phyloP scores from a whole-genome alignment of 2,797 vertebrate species.

The Pangasius larnaudii region DNA sequence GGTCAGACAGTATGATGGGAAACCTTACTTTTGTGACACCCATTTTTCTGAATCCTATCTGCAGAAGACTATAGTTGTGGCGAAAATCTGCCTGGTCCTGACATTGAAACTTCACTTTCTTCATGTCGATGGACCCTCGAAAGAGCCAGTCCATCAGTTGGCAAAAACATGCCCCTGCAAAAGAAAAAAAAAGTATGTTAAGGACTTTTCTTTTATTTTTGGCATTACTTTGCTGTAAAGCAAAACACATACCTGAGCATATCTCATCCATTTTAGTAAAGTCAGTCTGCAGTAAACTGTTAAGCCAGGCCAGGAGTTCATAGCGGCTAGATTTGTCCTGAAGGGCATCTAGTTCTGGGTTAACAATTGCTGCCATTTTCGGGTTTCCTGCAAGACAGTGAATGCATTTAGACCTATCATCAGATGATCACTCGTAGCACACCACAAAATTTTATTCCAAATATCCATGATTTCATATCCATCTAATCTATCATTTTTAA shows the following conservation, averaged over 20 bases:
- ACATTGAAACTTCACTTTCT: conserved; percentile 73
- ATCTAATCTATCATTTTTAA: background rate
- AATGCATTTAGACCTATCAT: background rate
- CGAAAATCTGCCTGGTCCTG: conserved; percentile 64
- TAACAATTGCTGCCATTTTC: conserved; percentile 66
- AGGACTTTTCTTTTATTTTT: background rate
- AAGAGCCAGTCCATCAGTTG: conserved; percentile 75
- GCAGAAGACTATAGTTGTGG: conserved; percentile 76
- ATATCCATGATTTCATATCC: background rate
- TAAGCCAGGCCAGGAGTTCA: conserved; percentile 71
- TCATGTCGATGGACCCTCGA: conserved; percentile 74
- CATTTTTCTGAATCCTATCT: conserved; percentile 64
- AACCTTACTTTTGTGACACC: conserved; percentile 67
- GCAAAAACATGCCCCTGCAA: conserved; percentile 74
- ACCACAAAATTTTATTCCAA: background rate
- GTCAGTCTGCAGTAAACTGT: conserved; percentile 69
- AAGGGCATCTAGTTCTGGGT: conserved; percentile 42
- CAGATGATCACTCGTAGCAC: background rate
- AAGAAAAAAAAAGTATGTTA: background rate
- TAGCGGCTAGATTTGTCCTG: conserved; percentile 62
- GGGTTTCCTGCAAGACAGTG: conserved; percentile 44
- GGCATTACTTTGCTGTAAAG: background rate
- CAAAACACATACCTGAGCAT: conserved; percentile 70
- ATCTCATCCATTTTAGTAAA: conserved; percentile 71
- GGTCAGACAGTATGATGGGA: background rate